Percentiles rank a stretch among this genome's conserved stretches.
Conservation (phyloP, 1,140 invertebrate genomes). For the Dendrolimus punctatus region DNA sequence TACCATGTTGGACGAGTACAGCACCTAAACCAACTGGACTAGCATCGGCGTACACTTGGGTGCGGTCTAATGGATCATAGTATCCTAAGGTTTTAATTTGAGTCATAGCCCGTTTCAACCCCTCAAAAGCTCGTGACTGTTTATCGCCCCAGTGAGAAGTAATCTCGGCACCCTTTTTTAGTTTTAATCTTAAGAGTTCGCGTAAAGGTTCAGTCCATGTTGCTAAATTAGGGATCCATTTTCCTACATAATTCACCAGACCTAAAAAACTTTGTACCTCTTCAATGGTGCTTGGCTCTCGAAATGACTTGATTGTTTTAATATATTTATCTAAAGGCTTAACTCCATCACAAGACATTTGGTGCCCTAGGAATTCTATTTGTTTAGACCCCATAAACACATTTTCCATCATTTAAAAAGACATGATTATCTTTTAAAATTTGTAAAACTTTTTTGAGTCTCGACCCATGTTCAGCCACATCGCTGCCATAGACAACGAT, state of each 20-base stretch:
- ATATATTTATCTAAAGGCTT: constrained; percentile 19
- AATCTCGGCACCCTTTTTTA: constrained; percentile 8
- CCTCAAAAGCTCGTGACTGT: constrained; percentile 9
- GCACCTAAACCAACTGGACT: no score
- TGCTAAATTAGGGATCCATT: constrained; percentile 40
- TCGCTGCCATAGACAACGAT: constrained; percentile 18
- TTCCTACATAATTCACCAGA: constrained; percentile 30
- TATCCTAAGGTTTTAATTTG: no score
- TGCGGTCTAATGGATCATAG: no score
- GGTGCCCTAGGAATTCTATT: constrained; percentile 33
- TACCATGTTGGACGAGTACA: no score
- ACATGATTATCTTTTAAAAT: no score
- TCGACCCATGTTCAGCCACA: no score
- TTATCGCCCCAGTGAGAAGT: constrained; percentile 6
- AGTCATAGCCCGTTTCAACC: neutral
- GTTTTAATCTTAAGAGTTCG: constrained; percentile 23
- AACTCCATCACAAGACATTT: constrained; percentile 24
- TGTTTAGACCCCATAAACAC: constrained; percentile 11
- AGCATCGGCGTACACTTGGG: no score
- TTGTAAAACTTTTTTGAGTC: no score
- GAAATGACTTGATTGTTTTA: constrained; percentile 15
- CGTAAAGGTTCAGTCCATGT: constrained; percentile 21
- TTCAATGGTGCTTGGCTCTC: constrained; percentile 22
- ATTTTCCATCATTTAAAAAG: constrained; percentile 19
- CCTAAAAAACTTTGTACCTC: constrained; percentile 45